Conservation (phyloP, 2,888 invertebrate species). For the Epirrhoe tristata region DNA sequence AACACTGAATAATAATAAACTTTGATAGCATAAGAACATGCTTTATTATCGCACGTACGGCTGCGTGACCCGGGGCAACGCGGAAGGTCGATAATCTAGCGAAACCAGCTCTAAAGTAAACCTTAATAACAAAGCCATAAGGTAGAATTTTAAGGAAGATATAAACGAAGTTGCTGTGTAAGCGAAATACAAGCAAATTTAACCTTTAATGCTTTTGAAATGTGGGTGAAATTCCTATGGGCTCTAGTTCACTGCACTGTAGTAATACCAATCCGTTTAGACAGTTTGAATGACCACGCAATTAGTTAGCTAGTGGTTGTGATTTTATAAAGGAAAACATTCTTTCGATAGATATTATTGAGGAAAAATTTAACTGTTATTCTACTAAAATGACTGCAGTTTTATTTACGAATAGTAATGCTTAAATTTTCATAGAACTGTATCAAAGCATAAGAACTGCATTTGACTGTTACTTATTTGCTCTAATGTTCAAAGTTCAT, state of each 20-base stretch:
- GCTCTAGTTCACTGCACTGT: constrained; percentile 12
- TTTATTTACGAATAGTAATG: too few species aligned
- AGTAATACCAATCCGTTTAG: constrained; percentile 13
- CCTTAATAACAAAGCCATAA: neutral
- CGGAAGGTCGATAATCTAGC: constrained; percentile 11
- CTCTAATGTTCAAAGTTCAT: too few species aligned
- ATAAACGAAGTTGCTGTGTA: neutral
- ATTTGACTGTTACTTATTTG: too few species aligned
- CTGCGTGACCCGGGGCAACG: constrained; percentile 16
- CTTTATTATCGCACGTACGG: constrained; percentile 15
- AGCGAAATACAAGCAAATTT: neutral
- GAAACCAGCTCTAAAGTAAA: neutral
- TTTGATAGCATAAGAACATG: constrained; percentile 3
- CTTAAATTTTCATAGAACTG: too few species aligned
- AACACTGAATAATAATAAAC: constrained; percentile 4
- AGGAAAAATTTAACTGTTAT: neutral
- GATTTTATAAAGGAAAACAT: constrained; percentile 8
- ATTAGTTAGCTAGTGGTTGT: constrained; percentile 11
- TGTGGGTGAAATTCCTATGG: constrained; percentile 4
- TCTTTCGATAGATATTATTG: constrained; percentile 1
- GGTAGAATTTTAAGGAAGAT: constrained; percentile 9
- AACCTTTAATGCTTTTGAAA: neutral
- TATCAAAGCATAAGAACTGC: too few species aligned
- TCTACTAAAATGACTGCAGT: neutral
- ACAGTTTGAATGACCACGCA: constrained; percentile 12